Evolutionary conservation across 2,888 invertebrate species (phyloP), one percentile per base, ranked within the genome.

Genomic region (Sphecodes monilicornis): DNA sequence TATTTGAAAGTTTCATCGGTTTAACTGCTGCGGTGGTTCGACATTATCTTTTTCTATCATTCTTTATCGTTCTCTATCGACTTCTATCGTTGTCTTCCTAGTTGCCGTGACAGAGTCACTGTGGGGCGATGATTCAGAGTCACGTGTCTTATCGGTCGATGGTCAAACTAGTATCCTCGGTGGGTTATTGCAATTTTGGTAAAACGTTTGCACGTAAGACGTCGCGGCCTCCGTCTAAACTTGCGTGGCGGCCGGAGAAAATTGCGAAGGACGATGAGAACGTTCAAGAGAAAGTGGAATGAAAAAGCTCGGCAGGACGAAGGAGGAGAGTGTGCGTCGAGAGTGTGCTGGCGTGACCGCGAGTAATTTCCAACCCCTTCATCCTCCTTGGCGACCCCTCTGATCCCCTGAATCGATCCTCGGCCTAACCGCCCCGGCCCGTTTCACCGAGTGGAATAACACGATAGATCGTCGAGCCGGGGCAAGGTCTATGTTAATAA

Each of bases 401-500:
- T 66, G 39, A 76, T 79, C 73, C 80, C 64, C 22, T 74, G 75
- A 78, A 86, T 88, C 80, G 84, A 81, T 75, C 81, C 77, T n/a
- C 81, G 82, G 83, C 87, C 82, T 85, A 76, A 82, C 79, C 84
- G 70, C 87, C 22, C n/a, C 82, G 60, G 78, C 73, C 81, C 83
- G 84, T 82, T 87, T 88, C 85, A 86, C 85, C 32, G 66, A 41
- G 82, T 87, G 86, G 84, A 91, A 91, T 89, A 90, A 87, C 90
- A 87, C 90, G 85, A 84, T 79, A 82, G 86, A 87, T 88, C 90
- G 89, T 80, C 76, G 69, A 13, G 73, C 73, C 82, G 89, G 91
- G 91, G 91, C 94, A 93, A 93, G 94, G 94, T 94, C 94, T 94
- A 93, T 93, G 94, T 94, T 94, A 94, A 94, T 93, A 92, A 92